Evolutionary conservation across 2,113 vertebrate species (phyloP).

Genomic region (Todiramphus saurophagus): DNA sequence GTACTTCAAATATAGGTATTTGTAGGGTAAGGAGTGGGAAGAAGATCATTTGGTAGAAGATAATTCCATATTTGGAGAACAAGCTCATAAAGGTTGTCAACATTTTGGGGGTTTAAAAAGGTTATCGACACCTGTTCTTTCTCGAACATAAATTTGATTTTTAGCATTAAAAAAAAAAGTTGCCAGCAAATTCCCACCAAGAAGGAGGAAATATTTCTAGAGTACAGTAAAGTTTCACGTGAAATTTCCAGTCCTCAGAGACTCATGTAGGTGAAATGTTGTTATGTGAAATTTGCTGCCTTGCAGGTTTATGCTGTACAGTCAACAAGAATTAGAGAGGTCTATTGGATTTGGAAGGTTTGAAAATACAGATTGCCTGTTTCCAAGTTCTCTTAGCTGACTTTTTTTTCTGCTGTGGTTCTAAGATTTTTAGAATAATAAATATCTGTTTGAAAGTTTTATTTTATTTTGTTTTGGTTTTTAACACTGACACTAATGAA

Average conservation of each 20-base stretch:
- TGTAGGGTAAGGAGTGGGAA: not conserved
- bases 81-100: not conserved
- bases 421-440: not conserved
- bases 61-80: not conserved
- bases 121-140: not conserved
- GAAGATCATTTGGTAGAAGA: not conserved
- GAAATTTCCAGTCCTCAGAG: not conserved
- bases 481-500: not conserved
- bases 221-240: not conserved
- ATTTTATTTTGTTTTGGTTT: not conserved
- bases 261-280: not conserved
- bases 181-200: not conserved
- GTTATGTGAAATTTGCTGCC: not conserved
- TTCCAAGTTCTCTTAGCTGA: not conserved
- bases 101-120: not conserved
- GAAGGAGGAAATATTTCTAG: not conserved
- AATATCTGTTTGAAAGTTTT: not conserved
- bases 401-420: not conserved
- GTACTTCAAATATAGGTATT: not conserved
- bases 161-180: not conserved
- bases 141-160: not conserved
- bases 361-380: not conserved
- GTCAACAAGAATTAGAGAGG: not conserved
- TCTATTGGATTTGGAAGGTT: not conserved
- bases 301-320: not conserved